phyloP scores from a whole-genome alignment of 2,113 vertebrate genomes.

The Origma solitaria region DNA sequence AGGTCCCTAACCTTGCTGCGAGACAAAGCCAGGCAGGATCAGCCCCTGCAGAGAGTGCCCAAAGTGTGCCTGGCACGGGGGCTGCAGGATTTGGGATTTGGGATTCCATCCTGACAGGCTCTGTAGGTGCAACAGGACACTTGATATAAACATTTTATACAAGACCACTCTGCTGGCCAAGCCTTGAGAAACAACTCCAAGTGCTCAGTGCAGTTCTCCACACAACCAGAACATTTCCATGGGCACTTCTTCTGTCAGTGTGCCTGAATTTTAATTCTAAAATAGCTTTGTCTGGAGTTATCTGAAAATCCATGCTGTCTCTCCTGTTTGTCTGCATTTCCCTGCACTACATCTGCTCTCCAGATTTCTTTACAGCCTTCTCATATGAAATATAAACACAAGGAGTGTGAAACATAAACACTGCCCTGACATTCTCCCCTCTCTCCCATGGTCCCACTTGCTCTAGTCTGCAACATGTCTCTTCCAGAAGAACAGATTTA shows the following conservation, averaged over 20 bases:
- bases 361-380: neutral
- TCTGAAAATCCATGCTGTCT: neutral
- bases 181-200: neutral
- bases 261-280: neutral
- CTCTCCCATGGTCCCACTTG: neutral
- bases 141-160: neutral
- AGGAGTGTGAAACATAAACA: neutral
- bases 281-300: neutral
- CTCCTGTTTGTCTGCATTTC: neutral
- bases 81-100: neutral
- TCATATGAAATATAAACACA: neutral
- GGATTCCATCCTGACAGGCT: neutral
- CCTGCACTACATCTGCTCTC: neutral
- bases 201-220: neutral
- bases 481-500: neutral
- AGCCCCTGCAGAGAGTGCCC: neutral
- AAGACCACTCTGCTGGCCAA: neutral
- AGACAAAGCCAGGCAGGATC: neutral
- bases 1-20: neutral
- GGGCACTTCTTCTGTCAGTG: neutral
- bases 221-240: neutral
- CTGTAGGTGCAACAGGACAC: neutral
- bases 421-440: neutral
- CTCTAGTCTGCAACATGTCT: neutral
- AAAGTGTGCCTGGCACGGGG: neutral